Evolutionary conservation across 2,113 vertebrate genomes (phyloP), one percentile per base, ranked within the genome.

Genomic region (Erythrocebus patas): DNA sequence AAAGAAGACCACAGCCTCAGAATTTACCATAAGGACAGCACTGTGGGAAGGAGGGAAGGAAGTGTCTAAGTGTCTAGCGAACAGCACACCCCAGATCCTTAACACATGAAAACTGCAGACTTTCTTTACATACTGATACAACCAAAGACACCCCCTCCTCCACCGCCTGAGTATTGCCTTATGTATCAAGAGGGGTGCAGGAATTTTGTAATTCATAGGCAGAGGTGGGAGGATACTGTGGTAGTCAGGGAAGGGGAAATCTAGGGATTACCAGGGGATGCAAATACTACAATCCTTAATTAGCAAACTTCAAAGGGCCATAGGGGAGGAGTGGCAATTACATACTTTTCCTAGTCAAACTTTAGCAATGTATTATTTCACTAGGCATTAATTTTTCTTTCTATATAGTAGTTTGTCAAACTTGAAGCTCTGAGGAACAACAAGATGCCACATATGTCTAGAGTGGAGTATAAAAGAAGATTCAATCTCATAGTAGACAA

Each of bases 361-460:
- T 30, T 17, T 17, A 79, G 50, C 78, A 92, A 38, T 23, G 23
- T 90, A 70, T 72, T 85, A 80, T 79, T 92, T 87, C 92, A 40
- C 68, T 76, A 59, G 40, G 70, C 27, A 52, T 89, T 7, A 0
- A 45, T 82, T 93, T 32, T 82, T 91, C 32, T 83, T 38, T 55
- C 20, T 96, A 66, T 83, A 38, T 52, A 83, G 50, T 32, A 35
- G 35, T 72, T 76, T 40, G 45, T 73, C 59, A 57, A 73, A 72
- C 52, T 64, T 48, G 70, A 43, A 89, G 48, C 43, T 27, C 18
- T 25, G n/a, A 79, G 23, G 66, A n/a, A 89, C 23, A 82, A 38
- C 3, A 52, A 18, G 43, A 95, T 10, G 3, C 25, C 30, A 35
- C 38, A 13, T 23, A 25, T 4, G 20, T 40, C 13, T 45, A 50